Evolutionary conservation across 2,888 invertebrate species (phyloP), one percentile per base, ranked within the genome.

Genomic region (Dastarcus helophoroides): DNA sequence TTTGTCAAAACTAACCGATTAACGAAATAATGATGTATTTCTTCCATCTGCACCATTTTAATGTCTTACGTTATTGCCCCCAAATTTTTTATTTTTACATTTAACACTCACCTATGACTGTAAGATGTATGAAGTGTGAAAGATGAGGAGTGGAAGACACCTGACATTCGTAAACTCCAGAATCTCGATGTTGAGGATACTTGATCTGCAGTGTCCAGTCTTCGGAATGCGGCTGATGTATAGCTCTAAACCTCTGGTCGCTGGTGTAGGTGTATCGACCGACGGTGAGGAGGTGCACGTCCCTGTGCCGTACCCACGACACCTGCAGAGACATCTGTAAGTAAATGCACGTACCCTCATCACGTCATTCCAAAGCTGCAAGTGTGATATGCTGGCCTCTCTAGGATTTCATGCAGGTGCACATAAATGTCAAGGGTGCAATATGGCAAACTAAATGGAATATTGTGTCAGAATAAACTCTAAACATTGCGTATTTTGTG

Each of bases 121-220:
- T 82, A 46, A 91, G 74, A 61, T 88, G 82, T 56, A 91, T 82
- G 59, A 84, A 88, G 62, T 89, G 89, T 53, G 88, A 86, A 71
- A 88, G 80, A 55, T 89, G 90, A 12, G 90, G 90, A 35, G 88
- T 88, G 38, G 90, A 89, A 46, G 88, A 88, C 56, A 91, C 83
- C 70, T 91, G 91, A 63, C 90, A 91, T 65, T 91, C 90, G 65
- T 91, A 91, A 49, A 86, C 78, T 37, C 90, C 90, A 10, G 79
- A 77, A 62, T 91, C 90, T 44, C 86, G 73, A 58, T 86, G 82
- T 58, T 90, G 89, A 2, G 89, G 84, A 58, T 88, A 90, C 62
- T 89, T 88, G 62, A 91, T 86, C 66, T 84, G 83, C 47, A 91
- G 71, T 39, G 82, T 85, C 88, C 89, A 90, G 65, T 90, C 90